Conservation (phyloP, 2,888 invertebrate genomes). For the Macaria notata region DNA sequence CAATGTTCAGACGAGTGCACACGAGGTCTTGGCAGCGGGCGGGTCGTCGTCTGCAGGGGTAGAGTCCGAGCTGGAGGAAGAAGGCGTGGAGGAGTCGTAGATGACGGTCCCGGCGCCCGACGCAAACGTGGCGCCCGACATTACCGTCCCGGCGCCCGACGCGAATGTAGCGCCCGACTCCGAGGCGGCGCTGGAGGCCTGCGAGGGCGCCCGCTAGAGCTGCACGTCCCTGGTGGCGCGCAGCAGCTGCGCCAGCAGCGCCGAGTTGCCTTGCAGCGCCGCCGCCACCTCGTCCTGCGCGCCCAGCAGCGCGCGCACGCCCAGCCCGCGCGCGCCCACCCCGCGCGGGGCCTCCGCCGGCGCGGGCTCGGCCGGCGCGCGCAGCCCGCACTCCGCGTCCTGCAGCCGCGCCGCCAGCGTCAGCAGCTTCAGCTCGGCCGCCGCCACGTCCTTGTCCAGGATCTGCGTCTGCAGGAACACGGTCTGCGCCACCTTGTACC, state of each 20-base stretch:
- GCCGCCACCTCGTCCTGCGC: constrained; percentile 57
- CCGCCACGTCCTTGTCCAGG: constrained; percentile 87
- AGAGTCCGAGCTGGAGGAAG: not conserved
- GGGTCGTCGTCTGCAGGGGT: not conserved
- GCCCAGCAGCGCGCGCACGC: constrained; percentile 57
- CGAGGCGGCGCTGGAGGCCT: constrained; percentile 2
- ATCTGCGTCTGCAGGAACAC: constrained; percentile 92
- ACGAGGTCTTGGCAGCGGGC: constrained; percentile 8
- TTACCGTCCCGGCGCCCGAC: constrained; percentile 34
- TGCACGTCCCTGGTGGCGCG: constrained; percentile 32
- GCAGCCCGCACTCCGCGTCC: constrained; percentile 54
- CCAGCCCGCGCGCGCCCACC: constrained; percentile 38
- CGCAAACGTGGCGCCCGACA: constrained; percentile 15
- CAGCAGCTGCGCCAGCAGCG: constrained; percentile 43
- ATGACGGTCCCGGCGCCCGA: constrained; percentile 36
- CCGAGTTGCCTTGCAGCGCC: constrained; percentile 45
- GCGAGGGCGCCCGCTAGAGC: constrained; percentile 34
- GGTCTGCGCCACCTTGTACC: constrained; percentile 93
- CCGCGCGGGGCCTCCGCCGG: constrained; percentile 20
- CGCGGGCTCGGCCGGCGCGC: constrained; percentile 5
- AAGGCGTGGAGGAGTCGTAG: constrained; percentile 31
- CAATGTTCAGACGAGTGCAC: constrained; percentile 1
- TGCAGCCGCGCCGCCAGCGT: constrained; percentile 69
- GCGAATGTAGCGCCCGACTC: not conserved
- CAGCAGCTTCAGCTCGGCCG: constrained; percentile 65